Evolutionary conservation across 2,113 vertebrate genomes (phyloP).

Genomic region (Hippocampus abdominalis): DNA sequence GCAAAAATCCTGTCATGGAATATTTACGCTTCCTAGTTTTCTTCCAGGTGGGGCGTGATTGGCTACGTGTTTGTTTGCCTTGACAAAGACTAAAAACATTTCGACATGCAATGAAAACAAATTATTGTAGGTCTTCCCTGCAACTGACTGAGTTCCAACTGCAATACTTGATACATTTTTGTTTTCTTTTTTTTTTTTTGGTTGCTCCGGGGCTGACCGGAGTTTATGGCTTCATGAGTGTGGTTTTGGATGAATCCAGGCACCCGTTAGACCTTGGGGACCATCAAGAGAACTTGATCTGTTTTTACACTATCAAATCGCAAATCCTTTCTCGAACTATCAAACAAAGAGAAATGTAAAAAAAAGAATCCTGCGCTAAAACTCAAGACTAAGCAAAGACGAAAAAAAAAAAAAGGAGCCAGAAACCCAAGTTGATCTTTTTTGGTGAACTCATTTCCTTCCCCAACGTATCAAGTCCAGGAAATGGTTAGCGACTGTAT

Average conservation of each 20-base stretch:
- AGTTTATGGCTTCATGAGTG: slow-evolving; percentile 11
- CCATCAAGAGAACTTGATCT: slow-evolving; percentile 26
- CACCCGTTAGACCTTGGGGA: slow-evolving; percentile 14
- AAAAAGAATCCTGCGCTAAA: slow-evolving; percentile 10
- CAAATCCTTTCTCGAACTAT: slow-evolving; percentile 20
- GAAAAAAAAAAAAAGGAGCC: slow-evolving; percentile 12
- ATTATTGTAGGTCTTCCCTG: neutral
- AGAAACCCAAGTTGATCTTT: slow-evolving; percentile 28
- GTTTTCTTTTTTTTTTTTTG: slow-evolving; percentile 16
- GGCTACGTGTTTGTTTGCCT: neutral
- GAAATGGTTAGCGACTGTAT: slow-evolving; percentile 34
- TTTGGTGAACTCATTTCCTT: slow-evolving; percentile 36
- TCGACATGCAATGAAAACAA: neutral
- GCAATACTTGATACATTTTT: slow-evolving; percentile 9
- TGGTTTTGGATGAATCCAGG: slow-evolving; percentile 25
- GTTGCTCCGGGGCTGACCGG: slow-evolving; percentile 8
- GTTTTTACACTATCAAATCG: slow-evolving; percentile 24
- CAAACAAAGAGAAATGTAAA: neutral
- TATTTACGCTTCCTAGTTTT: slow-evolving; percentile 47
- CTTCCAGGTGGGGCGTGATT: neutral
- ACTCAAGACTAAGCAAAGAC: slow-evolving; percentile 12
- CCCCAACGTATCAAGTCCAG: slow-evolving; percentile 24
- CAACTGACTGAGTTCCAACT: slow-evolving; percentile 19
- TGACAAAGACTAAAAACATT: neutral
- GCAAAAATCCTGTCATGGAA: slow-evolving; percentile 52